A percentile compares a stretch with the other conserved stretches of the same genome.
These are phyloP conservation scores for Ophthalmolycus amberensis DNA, from an alignment of 2,113 vertebrate species.

Conservation along the genomic window DNA sequence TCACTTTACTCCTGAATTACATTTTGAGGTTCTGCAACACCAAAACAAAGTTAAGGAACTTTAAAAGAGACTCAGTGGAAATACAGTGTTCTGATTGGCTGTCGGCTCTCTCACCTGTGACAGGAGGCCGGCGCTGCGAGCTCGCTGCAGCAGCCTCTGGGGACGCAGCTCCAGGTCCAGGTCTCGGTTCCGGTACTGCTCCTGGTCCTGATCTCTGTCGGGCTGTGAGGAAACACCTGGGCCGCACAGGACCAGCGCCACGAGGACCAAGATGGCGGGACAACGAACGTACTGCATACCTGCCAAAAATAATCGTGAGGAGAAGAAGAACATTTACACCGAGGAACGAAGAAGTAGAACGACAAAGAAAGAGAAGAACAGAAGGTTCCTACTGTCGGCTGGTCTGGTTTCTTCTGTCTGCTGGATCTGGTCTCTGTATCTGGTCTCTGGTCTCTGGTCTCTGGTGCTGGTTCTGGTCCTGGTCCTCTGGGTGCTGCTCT, in stretches of 20 bases:
- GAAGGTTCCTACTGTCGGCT: slow-evolving; percentile 40
- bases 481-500: slow-evolving; percentile 38
- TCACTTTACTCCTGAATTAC: no score
- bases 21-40: no score
- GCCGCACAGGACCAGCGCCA: slow-evolving; percentile 86
- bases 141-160: slow-evolving; percentile 91
- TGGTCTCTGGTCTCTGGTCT: slow-evolving; percentile 43
- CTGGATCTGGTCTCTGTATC: slow-evolving; percentile 46
- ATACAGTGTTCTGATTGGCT: neutral
- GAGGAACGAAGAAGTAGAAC: no score
- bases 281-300: slow-evolving; percentile 63
- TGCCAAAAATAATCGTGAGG: slow-evolving; percentile 56
- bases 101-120: slow-evolving; percentile 71
- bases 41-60: no score
- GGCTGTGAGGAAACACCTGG: slow-evolving; percentile 85
- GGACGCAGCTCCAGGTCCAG: slow-evolving; percentile 82
- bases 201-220: slow-evolving; percentile 75
- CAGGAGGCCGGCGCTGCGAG: slow-evolving; percentile 85
- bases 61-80: neutral
- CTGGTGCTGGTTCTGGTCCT: slow-evolving; percentile 42
- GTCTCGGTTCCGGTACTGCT: slow-evolving; percentile 46
- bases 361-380: neutral
- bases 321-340: slow-evolving; percentile 8
- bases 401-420: slow-evolving; percentile 25
- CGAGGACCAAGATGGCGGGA: slow-evolving; percentile 86